Evolutionary conservation across 2,113 vertebrate species (phyloP).

Genomic region (Lota lota): DNA sequence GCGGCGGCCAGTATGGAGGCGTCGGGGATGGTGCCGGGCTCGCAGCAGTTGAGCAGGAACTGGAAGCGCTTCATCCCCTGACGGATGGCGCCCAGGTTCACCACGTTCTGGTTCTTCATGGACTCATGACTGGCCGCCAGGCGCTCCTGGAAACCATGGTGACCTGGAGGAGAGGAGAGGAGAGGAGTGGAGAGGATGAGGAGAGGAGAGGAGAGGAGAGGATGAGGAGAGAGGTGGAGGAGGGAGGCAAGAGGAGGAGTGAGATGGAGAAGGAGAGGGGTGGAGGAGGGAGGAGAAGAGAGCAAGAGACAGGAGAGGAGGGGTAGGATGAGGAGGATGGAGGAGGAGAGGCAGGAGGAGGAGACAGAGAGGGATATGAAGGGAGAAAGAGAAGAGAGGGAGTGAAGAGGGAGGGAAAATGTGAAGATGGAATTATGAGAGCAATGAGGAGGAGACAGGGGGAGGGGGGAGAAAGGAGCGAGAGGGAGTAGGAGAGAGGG

Average conservation of each 20-base stretch:
- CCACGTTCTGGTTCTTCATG: slow-evolving; percentile 93
- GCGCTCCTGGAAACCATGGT: slow-evolving; percentile 92
- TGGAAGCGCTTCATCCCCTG: slow-evolving; percentile 99
- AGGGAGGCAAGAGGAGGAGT: neutral
- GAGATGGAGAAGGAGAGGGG: slow-evolving; percentile 8
- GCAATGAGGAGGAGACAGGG: neutral
- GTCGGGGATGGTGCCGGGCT: slow-evolving; percentile 95
- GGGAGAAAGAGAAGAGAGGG: neutral
- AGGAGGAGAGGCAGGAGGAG: slow-evolving; percentile 26
- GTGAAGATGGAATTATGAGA: neutral
- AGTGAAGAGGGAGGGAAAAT: neutral
- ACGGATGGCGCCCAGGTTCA: slow-evolving; percentile 94
- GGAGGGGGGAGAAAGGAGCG: neutral
- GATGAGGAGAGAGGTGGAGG: neutral
- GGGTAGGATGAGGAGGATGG: neutral
- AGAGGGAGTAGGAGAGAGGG: neutral
- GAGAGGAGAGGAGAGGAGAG: neutral
- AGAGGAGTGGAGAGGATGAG: neutral
- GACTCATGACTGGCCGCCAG: slow-evolving; percentile 88
- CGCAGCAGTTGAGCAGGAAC: slow-evolving; percentile 97
- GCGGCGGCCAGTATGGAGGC: slow-evolving; percentile 96
- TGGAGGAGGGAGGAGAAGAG: slow-evolving; percentile 6
- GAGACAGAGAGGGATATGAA: neutral
- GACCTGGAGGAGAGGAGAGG: slow-evolving; percentile 73
- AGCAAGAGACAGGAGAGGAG: neutral